Base-by-base conservation (phyloP, 2,797 vertebrate genomes). In the Scolopax bukidnonensis region DNA sequence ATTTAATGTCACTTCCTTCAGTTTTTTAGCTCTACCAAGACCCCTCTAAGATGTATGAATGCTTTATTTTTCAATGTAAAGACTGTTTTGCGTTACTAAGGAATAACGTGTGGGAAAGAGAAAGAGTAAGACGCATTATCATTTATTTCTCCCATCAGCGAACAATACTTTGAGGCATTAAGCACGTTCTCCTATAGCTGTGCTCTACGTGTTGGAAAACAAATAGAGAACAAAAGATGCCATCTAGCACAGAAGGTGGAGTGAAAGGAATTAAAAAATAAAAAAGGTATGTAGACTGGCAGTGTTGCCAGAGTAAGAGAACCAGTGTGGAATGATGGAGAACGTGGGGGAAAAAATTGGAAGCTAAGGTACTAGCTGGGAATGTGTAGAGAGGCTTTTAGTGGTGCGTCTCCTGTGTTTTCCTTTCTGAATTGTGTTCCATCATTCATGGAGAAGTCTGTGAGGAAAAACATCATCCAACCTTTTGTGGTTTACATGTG, bases 401-500 rank as follows among this genome's bases (percentile, higher is more conserved):
- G 45, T 71, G 78, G 38, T 3, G 0, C 11, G 9, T 41, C 11
- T 80, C 27, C 64, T 36, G 28, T 40, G 54, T 87, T 88, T 96
- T 79, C 40, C 36, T 87, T 84, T 95, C 63, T 95, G 69, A 64
- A 47, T 90, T 7, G 1, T 84, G 80, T 82, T 21, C 7, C 84
- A 59, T 70, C n/a, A 69, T 76, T 92, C 56, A 56, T 60, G 68
- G 81, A 67, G 56, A 82, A 89, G 36, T 67, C 78, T 87, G n/a
- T 74, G 51, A 93, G 78, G 75, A 63, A 90, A 84, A 95, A 83
- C 79, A 60, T 51, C 40, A 33, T 90, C 59, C 84, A 92, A 48
- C 88, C 77, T 93, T 91, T 86, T 82, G 75, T 89, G 87, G 81
- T 87, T 94, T 95, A 86, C 43, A 53, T 68, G 80, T 89, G 67